These are phyloP conservation scores for Erebia ligea DNA, from an alignment of 2,888 invertebrate species.

Conservation along the genomic window DNA sequence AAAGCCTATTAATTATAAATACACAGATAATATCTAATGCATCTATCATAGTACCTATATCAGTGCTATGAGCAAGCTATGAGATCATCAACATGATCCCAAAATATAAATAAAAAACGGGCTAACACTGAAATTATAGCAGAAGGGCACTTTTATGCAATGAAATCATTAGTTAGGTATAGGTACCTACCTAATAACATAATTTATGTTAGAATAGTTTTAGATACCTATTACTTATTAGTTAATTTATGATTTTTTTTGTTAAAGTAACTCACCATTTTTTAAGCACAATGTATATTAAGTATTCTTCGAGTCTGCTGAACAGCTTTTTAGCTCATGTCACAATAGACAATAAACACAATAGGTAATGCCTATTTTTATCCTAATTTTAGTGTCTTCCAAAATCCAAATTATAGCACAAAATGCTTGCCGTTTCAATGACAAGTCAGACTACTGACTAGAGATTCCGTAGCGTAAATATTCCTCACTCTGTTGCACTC, in stretches of 20 bases:
- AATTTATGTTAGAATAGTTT: neutral
- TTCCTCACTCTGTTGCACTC: neutral
- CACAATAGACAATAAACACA: neutral
- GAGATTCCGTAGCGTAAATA: neutral
- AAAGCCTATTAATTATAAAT: too few species aligned
- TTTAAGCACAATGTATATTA: too few species aligned
- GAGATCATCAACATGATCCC: neutral
- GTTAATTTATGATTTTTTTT: neutral
- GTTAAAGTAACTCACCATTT: neutral
- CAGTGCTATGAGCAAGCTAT: neutral
- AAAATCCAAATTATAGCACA: neutral
- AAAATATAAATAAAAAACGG: neutral
- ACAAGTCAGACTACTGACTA: neutral
- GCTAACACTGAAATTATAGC: neutral
- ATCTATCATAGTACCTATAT: too few species aligned
- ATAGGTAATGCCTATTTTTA: slow-evolving; percentile 7
- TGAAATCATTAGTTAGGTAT: neutral
- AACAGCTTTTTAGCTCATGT: neutral
- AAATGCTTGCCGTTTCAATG: neutral
- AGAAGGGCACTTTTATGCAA: neutral
- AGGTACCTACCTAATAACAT: neutral
- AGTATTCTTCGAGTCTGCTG: neutral
- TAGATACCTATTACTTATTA: neutral
- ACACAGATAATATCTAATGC: too few species aligned
- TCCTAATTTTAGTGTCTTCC: neutral